Percentiles rank a stretch among this genome's conserved stretches.
Conservation (phyloP, 2,888 invertebrate species). For the Cephus pygmeus region DNA sequence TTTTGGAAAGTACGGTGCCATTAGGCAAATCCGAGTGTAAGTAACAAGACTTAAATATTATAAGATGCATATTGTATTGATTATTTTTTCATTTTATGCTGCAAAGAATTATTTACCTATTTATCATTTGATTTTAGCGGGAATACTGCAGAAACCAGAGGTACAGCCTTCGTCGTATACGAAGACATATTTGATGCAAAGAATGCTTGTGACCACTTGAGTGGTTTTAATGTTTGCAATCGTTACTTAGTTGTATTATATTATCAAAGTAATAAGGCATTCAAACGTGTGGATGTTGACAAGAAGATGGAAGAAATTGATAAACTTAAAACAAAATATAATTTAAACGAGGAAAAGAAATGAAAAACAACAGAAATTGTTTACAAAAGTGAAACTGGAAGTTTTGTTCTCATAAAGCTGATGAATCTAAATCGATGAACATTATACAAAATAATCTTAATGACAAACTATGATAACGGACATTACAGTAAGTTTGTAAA, state of each 20-base stretch:
- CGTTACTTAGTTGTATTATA: slow-evolving; percentile 98
- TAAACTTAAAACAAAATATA: slow-evolving; percentile 92
- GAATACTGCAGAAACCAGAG: slow-evolving; percentile 96
- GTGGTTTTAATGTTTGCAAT: slow-evolving; percentile 99
- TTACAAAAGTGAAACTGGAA: not conserved
- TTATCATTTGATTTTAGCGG: slow-evolving; percentile 74
- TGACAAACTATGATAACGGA: not conserved
- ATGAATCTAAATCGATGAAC: not conserved
- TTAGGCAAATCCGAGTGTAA: slow-evolving; percentile 97
- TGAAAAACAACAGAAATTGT: slow-evolving; percentile 21
- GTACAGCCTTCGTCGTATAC: slow-evolving; percentile 99
- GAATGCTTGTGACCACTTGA: slow-evolving; percentile 98
- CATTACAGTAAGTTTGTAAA: not conserved
- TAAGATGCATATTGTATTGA: not conserved
- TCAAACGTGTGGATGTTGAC: slow-evolving; percentile 94
- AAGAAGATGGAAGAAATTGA: slow-evolving; percentile 97
- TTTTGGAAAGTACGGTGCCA: slow-evolving; percentile 99
- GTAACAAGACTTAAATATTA: slow-evolving; percentile 56
- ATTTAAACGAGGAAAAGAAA: slow-evolving; percentile 61
- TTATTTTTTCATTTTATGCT: not conserved
- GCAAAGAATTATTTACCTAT: slow-evolving; percentile 15
- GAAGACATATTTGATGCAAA: slow-evolving; percentile 99
- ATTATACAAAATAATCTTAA: not conserved
- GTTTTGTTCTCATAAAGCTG: not conserved
- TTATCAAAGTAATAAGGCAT: slow-evolving; percentile 96